Evolutionary conservation across 1,140 invertebrate genomes (phyloP), one percentile per base, ranked within the genome.

Genomic region (Hormaphis cornu): DNA sequence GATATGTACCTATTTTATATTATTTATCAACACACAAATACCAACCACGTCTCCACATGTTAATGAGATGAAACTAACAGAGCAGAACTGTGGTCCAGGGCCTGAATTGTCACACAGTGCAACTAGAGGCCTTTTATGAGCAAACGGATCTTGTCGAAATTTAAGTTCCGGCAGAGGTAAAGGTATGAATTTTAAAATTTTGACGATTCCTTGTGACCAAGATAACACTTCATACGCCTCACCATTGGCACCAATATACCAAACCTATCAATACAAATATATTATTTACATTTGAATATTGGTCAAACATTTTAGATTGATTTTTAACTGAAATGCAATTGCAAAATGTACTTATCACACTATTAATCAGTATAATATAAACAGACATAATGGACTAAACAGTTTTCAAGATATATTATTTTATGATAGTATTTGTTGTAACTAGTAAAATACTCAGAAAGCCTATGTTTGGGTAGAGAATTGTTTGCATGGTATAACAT

Each of bases 181-280:
- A 10, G 92, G 90, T 73, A 97, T 80, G 72, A 97, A 82, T 77
- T 87, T 83, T 44, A 95, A 81, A 50, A 89, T 85, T 66, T 88
- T 86, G 44, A 95, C 89, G 70, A 87, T 83, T 52, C 92, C 91
- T 78, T 95, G 91, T 28, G 89, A 82, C 86, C 91, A 92, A 7
- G 93, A 95, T 52, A 97, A 77, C 9, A 95, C 87, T 80, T 96
- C 93, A 56, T 89, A 87, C 0, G 93, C 93, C 77, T 97, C 93
- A 12, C 93, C 93, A 74, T 86, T 90, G 10, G 89, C 85, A 20
- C 86, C 84, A 61, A 91, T 83, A 37, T 86, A 77, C 89, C 89
- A 91, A 69, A 89, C 85, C 84, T 87, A 71, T 46, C 46, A 70
- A 44, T 26, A 48, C 33, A 59, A 28, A 52, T 33, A 33, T 6